Evolutionary conservation across 2,797 vertebrate species (phyloP).

Genomic region (Myotis pilosus): DNA sequence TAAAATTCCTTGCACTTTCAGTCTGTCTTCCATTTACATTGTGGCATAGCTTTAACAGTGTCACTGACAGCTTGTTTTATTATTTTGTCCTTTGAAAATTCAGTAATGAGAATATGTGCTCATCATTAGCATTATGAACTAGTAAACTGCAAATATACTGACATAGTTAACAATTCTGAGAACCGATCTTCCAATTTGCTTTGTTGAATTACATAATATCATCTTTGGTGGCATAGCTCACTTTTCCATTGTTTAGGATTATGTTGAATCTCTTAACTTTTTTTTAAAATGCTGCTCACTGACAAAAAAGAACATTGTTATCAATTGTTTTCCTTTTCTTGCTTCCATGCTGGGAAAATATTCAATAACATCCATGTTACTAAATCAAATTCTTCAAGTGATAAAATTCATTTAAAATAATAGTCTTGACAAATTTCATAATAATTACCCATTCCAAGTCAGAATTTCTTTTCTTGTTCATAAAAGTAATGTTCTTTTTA

Average conservation of each 20-base stretch:
- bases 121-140: neutral
- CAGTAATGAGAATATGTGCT: neutral
- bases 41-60: neutral
- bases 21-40: neutral
- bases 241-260: neutral
- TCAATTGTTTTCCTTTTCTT: neutral
- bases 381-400: conserved; percentile 17
- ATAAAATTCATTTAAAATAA: conserved; percentile 36
- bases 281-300: neutral
- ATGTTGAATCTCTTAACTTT: neutral
- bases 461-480: conserved; percentile 25
- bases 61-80: neutral
- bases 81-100: conserved; percentile 21
- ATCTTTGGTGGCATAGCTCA: neutral
- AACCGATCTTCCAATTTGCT: neutral
- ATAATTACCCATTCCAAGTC: conserved; percentile 39
- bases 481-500: conserved; percentile 34
- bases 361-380: neutral
- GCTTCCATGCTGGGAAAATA: neutral
- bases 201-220: conserved; percentile 5
- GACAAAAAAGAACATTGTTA: neutral
- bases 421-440: conserved; percentile 35
- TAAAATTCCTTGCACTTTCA: neutral
- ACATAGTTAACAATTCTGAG: neutral
- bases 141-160: neutral